Evolutionary conservation across 2,113 vertebrate species (phyloP).

Genomic region (Prionailurus viverrinus): DNA sequence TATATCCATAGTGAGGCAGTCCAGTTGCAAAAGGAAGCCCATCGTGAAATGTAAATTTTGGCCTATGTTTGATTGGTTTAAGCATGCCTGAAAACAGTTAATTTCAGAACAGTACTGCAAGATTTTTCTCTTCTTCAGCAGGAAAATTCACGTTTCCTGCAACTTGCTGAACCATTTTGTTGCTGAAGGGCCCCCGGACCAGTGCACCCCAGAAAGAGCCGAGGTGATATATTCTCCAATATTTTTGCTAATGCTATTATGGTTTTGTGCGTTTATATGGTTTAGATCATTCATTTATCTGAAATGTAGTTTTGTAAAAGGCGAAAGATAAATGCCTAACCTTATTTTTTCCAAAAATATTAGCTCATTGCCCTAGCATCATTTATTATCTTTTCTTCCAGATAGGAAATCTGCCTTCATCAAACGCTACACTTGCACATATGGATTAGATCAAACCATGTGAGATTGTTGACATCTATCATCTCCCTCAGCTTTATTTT

Average conservation of each 20-base stretch:
- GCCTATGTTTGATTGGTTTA: slow-evolving; percentile 95
- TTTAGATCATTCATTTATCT: neutral
- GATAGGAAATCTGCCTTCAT: slow-evolving; percentile 9
- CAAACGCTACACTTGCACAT: neutral
- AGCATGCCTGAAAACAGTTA: slow-evolving; percentile 95
- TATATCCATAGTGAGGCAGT: slow-evolving; percentile 97
- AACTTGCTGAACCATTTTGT: slow-evolving; percentile 94
- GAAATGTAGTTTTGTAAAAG: slow-evolving; percentile 26
- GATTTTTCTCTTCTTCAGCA: slow-evolving; percentile 94
- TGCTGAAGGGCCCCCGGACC: slow-evolving; percentile 36
- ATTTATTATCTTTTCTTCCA: neutral
- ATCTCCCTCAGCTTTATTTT: neutral
- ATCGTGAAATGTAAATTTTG: slow-evolving; percentile 96
- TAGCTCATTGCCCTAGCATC: neutral
- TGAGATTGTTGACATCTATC: neutral
- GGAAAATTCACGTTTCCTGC: slow-evolving; percentile 95
- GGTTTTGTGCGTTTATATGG: neutral
- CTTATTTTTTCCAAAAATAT: neutral
- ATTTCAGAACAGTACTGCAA: slow-evolving; percentile 92
- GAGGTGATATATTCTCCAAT: neutral
- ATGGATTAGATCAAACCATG: neutral
- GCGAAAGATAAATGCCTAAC: neutral
- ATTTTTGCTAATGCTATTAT: neutral
- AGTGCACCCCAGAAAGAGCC: neutral
- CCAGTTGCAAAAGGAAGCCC: slow-evolving; percentile 98